Conservation (phyloP, 2,113 vertebrate species). For the Pelmatolapia mariae region DNA sequence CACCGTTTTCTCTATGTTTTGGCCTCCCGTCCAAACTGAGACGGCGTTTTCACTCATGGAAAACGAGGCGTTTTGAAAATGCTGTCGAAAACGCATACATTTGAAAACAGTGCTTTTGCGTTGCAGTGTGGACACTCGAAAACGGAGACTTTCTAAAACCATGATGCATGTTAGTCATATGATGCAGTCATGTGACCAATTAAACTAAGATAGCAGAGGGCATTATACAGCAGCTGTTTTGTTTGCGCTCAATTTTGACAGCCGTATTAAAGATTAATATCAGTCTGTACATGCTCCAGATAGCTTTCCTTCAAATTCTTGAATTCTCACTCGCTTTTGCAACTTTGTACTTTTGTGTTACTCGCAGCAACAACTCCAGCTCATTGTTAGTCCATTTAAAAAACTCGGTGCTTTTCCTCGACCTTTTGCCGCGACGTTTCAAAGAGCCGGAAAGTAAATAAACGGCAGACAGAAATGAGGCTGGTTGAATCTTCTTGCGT, state of each 20-base stretch:
- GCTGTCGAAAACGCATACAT: rapidly evolving
- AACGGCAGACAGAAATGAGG: rapidly evolving
- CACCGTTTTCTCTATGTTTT: neutral
- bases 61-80: rapidly evolving
- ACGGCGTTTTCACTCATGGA: neutral
- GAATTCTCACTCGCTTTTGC: rapidly evolving
- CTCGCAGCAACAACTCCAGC: neutral
- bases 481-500: rapidly evolving
- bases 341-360: neutral
- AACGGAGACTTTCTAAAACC: neutral
- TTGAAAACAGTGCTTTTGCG: neutral
- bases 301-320: rapidly evolving
- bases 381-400: neutral
- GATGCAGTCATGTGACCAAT: neutral
- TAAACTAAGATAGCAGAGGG: too few relatives aligned
- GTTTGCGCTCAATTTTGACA: neutral
- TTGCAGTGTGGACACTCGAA: neutral
- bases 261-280: neutral
- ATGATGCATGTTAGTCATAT: neutral
- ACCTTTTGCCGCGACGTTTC: rapidly evolving
- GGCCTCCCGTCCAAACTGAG: neutral
- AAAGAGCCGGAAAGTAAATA: neutral
- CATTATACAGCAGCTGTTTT: neutral
- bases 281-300: rapidly evolving
- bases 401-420: rapidly evolving